Conservation (phyloP, 2,113 vertebrate genomes). For the Ciconia maguari region DNA sequence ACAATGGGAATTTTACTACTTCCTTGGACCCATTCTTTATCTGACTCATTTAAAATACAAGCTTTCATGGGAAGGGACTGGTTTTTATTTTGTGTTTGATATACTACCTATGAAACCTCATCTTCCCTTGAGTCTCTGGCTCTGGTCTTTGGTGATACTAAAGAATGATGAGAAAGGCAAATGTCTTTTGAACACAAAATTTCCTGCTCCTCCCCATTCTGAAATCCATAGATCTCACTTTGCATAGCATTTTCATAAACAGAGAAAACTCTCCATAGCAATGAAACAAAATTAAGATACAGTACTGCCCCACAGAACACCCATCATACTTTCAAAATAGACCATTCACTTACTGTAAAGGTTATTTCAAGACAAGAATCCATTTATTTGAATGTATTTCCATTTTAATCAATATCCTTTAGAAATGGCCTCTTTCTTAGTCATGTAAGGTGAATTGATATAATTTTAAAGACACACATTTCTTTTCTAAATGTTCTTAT, state of each 20-base stretch:
- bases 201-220: slow-evolving; percentile 27
- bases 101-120: not conserved
- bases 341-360: slow-evolving; percentile 71
- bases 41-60: not conserved
- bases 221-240: slow-evolving; percentile 63
- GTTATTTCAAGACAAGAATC: slow-evolving; percentile 75
- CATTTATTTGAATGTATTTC: slow-evolving; percentile 82
- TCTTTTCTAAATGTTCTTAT: slow-evolving; percentile 34
- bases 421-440: slow-evolving; percentile 60
- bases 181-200: slow-evolving; percentile 35
- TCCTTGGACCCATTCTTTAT: not conserved
- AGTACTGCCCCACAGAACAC: slow-evolving; percentile 64
- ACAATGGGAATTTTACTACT: not conserved
- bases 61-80: not conserved
- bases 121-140: not conserved
- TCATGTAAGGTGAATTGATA: slow-evolving; percentile 70
- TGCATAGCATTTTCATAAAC: slow-evolving; percentile 75
- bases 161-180: slow-evolving; percentile 20
- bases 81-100: not conserved
- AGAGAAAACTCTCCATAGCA: slow-evolving; percentile 61
- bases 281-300: slow-evolving; percentile 73
- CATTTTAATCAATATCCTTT: slow-evolving; percentile 76
- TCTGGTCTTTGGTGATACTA: not conserved
- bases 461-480: slow-evolving; percentile 67
- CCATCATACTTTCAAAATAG: slow-evolving; percentile 80